These are phyloP conservation scores for Agrochola lota DNA, from an alignment of 2,888 invertebrate genomes.

Conservation along the genomic window DNA sequence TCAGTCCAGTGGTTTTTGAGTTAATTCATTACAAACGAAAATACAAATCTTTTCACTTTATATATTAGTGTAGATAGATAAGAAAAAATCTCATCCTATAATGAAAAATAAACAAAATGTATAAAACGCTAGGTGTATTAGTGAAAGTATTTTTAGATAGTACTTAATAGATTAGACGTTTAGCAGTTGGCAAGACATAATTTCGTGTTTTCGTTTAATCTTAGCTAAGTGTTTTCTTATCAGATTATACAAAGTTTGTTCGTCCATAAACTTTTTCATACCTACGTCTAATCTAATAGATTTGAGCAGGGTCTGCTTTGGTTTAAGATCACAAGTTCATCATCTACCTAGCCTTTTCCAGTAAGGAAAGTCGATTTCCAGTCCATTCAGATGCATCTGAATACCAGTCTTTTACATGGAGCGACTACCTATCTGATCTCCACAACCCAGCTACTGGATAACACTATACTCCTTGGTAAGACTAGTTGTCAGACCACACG, in stretches of 20 bases:
- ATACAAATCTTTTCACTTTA: too few species aligned
- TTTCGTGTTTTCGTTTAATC: conserved; percentile 5
- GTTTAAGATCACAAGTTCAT: not conserved
- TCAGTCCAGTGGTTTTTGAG: too few species aligned
- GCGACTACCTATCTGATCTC: not conserved
- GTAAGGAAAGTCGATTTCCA: too few species aligned
- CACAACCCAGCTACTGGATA: not conserved
- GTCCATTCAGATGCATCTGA: not conserved
- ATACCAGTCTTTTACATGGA: not conserved
- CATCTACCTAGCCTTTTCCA: not conserved
- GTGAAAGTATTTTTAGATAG: not conserved
- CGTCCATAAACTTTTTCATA: not conserved
- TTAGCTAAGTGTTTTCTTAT: conserved; percentile 15
- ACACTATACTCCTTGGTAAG: not conserved
- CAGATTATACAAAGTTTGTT: conserved; percentile 17
- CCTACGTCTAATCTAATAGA: not conserved
- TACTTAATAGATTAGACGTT: not conserved
- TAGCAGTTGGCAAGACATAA: not conserved
- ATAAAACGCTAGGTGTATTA: not conserved
- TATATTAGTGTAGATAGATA: too few species aligned
- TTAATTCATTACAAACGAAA: too few species aligned
- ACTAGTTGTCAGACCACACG: not conserved
- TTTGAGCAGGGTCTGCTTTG: not conserved
- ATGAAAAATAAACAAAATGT: not conserved
- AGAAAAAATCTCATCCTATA: not conserved